Evolutionary conservation across 1,140 invertebrate species (phyloP).

Genomic region (Drosophila kohkoa): DNA sequence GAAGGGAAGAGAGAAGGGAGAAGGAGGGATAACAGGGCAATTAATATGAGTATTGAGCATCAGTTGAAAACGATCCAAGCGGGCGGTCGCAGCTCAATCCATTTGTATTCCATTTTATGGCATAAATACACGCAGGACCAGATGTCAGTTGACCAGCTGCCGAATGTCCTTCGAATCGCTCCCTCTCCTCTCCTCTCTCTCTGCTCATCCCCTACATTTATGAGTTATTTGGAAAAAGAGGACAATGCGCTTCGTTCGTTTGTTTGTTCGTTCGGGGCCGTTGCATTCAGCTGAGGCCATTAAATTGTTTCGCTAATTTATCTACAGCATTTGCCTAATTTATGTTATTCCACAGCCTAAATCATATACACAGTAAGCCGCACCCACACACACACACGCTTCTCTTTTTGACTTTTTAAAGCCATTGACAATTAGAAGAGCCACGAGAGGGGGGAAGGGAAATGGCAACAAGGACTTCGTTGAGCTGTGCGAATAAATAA

Average conservation of each 20-base stretch:
- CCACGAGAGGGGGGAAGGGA: background rate
- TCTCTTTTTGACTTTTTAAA: constrained; percentile 43
- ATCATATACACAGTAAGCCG: constrained; percentile 57
- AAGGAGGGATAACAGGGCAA: constrained; percentile 48
- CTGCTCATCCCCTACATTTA: constrained; percentile 54
- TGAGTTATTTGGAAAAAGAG: constrained; percentile 71
- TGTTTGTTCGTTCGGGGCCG: constrained; percentile 45
- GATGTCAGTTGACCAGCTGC: constrained; percentile 51
- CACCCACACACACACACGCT: background rate
- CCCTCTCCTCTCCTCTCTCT: background rate
- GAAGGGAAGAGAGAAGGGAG: constrained; percentile 38
- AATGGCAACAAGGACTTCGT: constrained; percentile 8
- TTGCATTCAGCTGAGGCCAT: constrained; percentile 63
- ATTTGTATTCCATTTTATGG: constrained; percentile 61
- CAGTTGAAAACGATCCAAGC: constrained; percentile 14
- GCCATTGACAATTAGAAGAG: constrained; percentile 45
- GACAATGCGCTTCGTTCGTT: constrained; percentile 45
- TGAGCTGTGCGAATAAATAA: constrained; percentile 68
- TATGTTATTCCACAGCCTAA: constrained; percentile 68
- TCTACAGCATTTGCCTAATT: constrained; percentile 78
- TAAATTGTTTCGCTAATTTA: constrained; percentile 78
- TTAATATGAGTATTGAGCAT: constrained; percentile 61
- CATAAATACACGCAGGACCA: constrained; percentile 63
- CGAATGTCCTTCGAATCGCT: background rate
- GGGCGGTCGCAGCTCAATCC: constrained; percentile 21